Percentiles rank a stretch among this genome's conserved stretches.
Evolutionary conservation across 2,113 vertebrate species (phyloP).

Genomic region (Periophthalmus modestus): DNA sequence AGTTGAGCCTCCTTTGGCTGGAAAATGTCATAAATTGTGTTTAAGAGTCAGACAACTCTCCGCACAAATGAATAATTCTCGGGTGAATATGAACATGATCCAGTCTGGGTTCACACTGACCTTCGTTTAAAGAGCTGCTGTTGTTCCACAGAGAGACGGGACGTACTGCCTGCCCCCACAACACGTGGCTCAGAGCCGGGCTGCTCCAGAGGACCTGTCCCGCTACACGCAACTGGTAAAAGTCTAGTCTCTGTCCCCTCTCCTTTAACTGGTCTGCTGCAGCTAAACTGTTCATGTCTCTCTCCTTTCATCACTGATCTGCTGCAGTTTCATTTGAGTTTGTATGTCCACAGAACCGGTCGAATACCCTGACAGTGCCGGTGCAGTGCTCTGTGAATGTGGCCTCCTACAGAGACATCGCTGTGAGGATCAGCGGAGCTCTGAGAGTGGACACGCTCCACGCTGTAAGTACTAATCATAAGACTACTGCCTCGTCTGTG

Average conservation of each 20-base stretch:
- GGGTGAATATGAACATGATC: too few relatives aligned
- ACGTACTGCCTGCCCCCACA: conserved; percentile 68
- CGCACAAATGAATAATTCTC: too few relatives aligned
- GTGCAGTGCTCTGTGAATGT: conserved; percentile 82
- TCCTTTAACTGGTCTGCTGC: not conserved
- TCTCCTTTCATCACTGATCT: not conserved
- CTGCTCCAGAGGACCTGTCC: conserved; percentile 81
- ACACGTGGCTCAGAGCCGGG: conserved; percentile 63
- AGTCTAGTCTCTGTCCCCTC: not conserved
- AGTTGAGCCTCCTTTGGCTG: too few relatives aligned
- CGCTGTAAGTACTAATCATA: conserved; percentile 76
- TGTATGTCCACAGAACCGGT: conserved; percentile 81
- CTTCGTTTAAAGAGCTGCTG: not conserved
- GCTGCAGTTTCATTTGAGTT: not conserved
- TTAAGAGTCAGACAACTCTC: too few relatives aligned
- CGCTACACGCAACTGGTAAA: conserved; percentile 82
- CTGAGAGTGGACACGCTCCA: conserved; percentile 84
- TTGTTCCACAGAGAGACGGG: conserved; percentile 62
- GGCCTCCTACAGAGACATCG: conserved; percentile 78
- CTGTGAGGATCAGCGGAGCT: conserved; percentile 75
- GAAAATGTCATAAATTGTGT: too few relatives aligned
- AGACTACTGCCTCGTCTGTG: too few relatives aligned
- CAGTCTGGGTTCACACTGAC: too few relatives aligned
- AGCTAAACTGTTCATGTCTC: not conserved
- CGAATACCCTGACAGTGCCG: conserved; percentile 81